Conservation (phyloP, 2,888 invertebrate genomes). For the Dendrolimus pini region DNA sequence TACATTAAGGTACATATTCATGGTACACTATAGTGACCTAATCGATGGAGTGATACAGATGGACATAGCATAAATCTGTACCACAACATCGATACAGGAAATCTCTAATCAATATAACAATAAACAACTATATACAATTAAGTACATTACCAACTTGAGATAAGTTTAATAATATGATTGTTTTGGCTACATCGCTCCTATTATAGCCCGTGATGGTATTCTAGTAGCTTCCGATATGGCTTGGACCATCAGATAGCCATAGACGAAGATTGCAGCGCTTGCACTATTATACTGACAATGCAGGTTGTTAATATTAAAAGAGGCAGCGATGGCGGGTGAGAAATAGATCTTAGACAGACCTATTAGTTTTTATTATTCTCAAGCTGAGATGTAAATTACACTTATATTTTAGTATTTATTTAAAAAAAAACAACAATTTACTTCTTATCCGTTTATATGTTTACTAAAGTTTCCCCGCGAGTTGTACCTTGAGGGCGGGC, state of each 20-base stretch:
- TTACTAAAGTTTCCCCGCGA: too few species aligned
- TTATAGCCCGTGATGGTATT: conserved; percentile 26
- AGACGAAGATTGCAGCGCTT: conserved; percentile 17
- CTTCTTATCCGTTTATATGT: too few species aligned
- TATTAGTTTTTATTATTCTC: not conserved
- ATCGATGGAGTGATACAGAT: too few species aligned
- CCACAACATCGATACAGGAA: not conserved
- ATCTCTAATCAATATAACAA: not conserved
- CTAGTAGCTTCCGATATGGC: conserved; percentile 50
- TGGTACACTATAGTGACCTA: too few species aligned
- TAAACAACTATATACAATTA: not conserved
- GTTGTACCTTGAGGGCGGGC: too few species aligned
- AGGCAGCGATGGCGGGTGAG: not conserved
- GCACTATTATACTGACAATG: not conserved
- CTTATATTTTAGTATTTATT: too few species aligned
- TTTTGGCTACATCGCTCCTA: conserved; percentile 37
- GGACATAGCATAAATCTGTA: too few species aligned
- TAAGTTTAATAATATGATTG: conserved; percentile 40
- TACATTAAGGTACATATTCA: too few species aligned
- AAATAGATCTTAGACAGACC: not conserved
- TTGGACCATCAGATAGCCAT: conserved; percentile 52
- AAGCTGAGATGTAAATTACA: too few species aligned
- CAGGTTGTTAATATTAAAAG: not conserved
- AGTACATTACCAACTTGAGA: conserved; percentile 10
- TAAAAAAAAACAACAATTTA: too few species aligned